Evolutionary conservation across 2,797 vertebrate genomes (phyloP).

Genomic region (Odontamblyopus lacepedii): DNA sequence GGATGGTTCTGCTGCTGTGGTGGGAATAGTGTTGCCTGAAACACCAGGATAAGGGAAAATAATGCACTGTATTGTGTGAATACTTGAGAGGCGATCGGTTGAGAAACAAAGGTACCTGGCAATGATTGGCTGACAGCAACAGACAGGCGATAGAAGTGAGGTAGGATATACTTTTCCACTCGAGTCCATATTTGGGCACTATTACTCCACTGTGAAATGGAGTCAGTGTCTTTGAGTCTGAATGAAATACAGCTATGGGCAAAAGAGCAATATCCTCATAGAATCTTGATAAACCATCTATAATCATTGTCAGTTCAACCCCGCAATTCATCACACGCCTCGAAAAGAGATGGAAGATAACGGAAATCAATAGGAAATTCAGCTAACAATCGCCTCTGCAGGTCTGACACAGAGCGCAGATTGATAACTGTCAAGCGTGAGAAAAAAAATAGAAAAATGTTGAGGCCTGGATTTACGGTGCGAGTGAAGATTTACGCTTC

Average conservation of each 20-base stretch:
- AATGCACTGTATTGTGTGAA: too few relatives aligned
- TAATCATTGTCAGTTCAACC: slow-evolving; percentile 40
- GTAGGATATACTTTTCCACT: background rate
- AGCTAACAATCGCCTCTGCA: slow-evolving; percentile 20
- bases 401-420: slow-evolving; percentile 32
- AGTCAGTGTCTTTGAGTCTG: background rate
- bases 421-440: slow-evolving; percentile 21
- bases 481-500: slow-evolving; percentile 20
- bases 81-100: too few relatives aligned
- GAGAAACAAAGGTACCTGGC: background rate
- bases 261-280: slow-evolving; percentile 26
- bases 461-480: slow-evolving; percentile 15
- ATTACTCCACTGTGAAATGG: background rate
- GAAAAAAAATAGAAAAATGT: slow-evolving; percentile 8
- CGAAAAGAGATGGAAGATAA: slow-evolving; percentile 40
- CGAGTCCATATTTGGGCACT: background rate
- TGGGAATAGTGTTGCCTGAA: background rate
- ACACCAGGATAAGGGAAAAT: too few relatives aligned
- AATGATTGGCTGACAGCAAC: background rate
- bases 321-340: slow-evolving; percentile 44
- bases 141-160: background rate
- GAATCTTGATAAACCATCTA: slow-evolving; percentile 33
- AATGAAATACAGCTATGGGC: slow-evolving; percentile 1
- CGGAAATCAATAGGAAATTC: slow-evolving; percentile 60
- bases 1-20: background rate